Percentiles rank a stretch among this genome's conserved stretches.
These are phyloP conservation scores for Tenebrio molitor DNA, from an alignment of 1,140 invertebrate genomes.

Conservation along the genomic window DNA sequence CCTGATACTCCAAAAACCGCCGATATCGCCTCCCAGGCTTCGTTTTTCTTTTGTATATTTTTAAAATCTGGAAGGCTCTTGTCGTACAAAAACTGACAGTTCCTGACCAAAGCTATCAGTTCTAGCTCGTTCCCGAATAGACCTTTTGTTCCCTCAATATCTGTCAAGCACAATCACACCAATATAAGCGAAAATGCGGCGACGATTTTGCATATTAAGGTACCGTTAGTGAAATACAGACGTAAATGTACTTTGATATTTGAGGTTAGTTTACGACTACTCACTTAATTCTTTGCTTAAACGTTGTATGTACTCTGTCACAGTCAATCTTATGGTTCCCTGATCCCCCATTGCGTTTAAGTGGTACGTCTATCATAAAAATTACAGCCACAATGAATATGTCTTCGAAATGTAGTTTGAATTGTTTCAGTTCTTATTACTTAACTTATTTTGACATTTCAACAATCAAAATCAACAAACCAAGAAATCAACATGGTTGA, in stretches of 20 bases:
- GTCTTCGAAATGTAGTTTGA: no score
- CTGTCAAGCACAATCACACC: no score
- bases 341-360: neutral
- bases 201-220: no score
- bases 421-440: constrained; percentile 22
- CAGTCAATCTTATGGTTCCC: neutral
- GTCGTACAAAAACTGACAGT: constrained; percentile 53
- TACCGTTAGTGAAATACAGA: no score
- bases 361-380: neutral
- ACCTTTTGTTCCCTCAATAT: constrained; percentile 49
- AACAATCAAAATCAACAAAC: constrained; percentile 20
- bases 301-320: constrained; percentile 40
- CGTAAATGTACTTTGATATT: neutral
- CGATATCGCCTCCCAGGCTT: constrained; percentile 50
- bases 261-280: neutral
- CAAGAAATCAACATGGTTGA: constrained; percentile 1
- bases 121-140: constrained; percentile 53
- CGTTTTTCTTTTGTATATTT: constrained; percentile 49
- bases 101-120: constrained; percentile 53
- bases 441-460: constrained; percentile 24
- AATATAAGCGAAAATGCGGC: no score
- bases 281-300: constrained; percentile 49
- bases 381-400: no score
- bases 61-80: constrained; percentile 49
- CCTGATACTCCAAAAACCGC: constrained; percentile 43